A percentile compares a stretch with the other conserved stretches of the same genome.
These are phyloP conservation scores for Ceratina japonica DNA, from an alignment of 1,140 invertebrate genomes.

Conservation along the genomic window DNA sequence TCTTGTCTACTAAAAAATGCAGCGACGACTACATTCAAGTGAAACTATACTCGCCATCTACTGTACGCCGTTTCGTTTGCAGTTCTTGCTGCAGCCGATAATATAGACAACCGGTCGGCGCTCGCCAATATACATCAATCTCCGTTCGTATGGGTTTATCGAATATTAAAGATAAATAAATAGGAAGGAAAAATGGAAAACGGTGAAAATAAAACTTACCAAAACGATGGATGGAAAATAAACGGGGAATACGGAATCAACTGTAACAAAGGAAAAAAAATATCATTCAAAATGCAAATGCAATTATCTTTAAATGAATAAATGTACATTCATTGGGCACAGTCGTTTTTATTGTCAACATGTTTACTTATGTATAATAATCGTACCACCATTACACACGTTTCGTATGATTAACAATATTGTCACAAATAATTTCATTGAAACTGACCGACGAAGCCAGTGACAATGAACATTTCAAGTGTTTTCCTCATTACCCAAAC, in stretches of 20 bases:
- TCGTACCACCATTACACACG: neutral
- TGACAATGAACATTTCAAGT: neutral
- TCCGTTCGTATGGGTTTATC: neutral
- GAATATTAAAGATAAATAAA: neutral
- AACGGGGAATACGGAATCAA: conserved; percentile 44
- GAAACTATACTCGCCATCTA: conserved; percentile 46
- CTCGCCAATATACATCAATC: too few species aligned
- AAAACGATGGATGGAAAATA: conserved; percentile 56
- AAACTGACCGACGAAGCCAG: neutral
- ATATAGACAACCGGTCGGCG: neutral
- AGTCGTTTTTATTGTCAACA: conserved; percentile 19
- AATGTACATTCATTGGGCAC: neutral
- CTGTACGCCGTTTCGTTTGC: neutral
- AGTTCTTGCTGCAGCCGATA: neutral
- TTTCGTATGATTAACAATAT: neutral
- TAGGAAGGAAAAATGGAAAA: neutral
- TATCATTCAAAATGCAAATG: neutral
- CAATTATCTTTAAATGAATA: conserved; percentile 12
- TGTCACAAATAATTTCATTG: neutral
- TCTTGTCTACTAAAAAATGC: neutral
- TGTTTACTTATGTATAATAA: neutral
- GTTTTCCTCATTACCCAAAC: neutral
- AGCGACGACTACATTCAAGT: neutral
- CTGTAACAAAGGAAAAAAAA: conserved; percentile 60
- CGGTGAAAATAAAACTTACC: conserved; percentile 55